Conservation (phyloP, 2,888 invertebrate species). For the Macrosiphum euphorbiae region DNA sequence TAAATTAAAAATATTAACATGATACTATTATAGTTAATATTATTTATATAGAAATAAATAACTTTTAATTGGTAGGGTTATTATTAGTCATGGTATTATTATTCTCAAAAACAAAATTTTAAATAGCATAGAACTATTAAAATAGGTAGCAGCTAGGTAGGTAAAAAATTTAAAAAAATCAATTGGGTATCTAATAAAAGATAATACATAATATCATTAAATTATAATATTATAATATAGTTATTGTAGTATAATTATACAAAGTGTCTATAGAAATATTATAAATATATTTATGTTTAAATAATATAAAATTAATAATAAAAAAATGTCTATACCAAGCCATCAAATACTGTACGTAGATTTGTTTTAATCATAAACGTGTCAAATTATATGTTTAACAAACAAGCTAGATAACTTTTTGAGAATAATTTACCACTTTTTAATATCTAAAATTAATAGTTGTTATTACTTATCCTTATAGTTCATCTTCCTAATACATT, state of each 20-base stretch:
- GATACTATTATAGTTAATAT: background rate
- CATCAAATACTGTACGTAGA: background rate
- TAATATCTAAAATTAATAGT: background rate
- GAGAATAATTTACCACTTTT: background rate
- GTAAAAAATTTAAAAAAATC: too few species aligned
- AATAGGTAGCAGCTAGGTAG: too few species aligned
- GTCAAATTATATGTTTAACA: background rate
- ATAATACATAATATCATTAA: background rate
- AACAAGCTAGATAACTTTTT: background rate
- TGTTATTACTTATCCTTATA: background rate
- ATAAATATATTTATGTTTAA: background rate
- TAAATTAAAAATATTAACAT: background rate
- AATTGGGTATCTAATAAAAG: background rate
- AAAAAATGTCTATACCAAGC: background rate
- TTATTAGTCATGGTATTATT: background rate
- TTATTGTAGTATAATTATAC: background rate
- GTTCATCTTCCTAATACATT: background rate
- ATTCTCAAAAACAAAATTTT: background rate
- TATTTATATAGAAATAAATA: background rate
- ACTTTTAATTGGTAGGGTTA: background rate
- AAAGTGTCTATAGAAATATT: background rate
- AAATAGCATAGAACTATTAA: background rate
- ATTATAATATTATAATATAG: background rate
- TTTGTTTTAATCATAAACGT: background rate
- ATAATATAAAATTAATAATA: background rate